Base-by-base conservation (phyloP, 1,140 invertebrate genomes). In the Cyclina sinensis region DNA sequence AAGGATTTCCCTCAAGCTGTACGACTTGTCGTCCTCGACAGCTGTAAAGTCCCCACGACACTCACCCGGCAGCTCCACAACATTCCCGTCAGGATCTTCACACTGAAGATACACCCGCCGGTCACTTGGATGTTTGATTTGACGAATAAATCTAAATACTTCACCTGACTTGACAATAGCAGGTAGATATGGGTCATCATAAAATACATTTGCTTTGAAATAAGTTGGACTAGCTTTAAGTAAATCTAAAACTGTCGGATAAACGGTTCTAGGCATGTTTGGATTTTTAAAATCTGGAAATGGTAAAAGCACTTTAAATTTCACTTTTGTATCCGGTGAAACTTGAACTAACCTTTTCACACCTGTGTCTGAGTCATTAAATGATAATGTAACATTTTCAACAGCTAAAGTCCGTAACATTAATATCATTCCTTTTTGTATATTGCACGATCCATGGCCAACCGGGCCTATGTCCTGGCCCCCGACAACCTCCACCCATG, bases 341-440 rank as follows among this genome's bases (percentile, higher is more conserved):
- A 88, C 86, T 16, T 82, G 27, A 48, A 88, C 78, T n/a, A 83
- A 39, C 30, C 79, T 11, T 74, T 82, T 88, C 11, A 76, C 35
- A 21, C 80, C 80, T 24, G 79, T 82, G 24, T 88, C 86, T 16
- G 79, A 35, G 68, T 88, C 86, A 37, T 48, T 88, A 83, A 82
- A 88, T 32, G 86, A 88, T 76, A 88, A 62, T 18, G 86, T 83
- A 0, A 88, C 80, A 46, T 74, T 88, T 30, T 88, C 86, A n/a
- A 82, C 86, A 24, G 79, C 78, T 76, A 88, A 62, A 9, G 86
- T 88, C 48, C 80, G n/a, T 35, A 88, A 70, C 30, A 88, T 51
- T 62, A 88, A 74, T 59, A 88, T 88, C 78, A 82, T 83, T 76
- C 86, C 86, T 46, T 88, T 88, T 30, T 74, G 62, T 57, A 88